These are phyloP conservation scores for Varanus salvator DNA, from an alignment of 2,113 vertebrate species.

Conservation along the genomic window DNA sequence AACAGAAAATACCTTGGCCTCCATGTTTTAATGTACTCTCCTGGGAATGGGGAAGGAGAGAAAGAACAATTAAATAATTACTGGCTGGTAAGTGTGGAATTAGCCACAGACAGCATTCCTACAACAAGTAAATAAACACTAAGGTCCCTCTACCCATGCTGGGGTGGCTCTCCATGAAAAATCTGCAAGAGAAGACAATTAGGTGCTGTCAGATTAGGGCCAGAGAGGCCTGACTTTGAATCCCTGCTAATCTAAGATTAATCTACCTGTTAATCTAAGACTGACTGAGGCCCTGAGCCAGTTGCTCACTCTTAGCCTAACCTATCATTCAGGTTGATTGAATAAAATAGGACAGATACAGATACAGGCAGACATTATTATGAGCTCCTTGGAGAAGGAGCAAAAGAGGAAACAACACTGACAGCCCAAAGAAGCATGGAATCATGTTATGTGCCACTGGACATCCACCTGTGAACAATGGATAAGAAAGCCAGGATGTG, in stretches of 20 bases:
- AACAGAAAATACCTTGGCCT: constrained; percentile 94
- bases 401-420: not conserved
- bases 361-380: not conserved
- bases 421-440: not conserved
- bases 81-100: not conserved
- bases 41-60: constrained; percentile 68
- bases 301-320: not conserved
- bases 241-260: not conserved
- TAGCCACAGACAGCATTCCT: constrained; percentile 20
- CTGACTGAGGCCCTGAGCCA: too few species aligned
- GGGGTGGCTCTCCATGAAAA: not conserved
- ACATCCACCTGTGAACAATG: not conserved
- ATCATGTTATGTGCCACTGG: not conserved
- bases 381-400: not conserved
- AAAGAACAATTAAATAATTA: not conserved
- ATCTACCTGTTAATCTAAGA: not conserved
- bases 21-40: constrained; percentile 99
- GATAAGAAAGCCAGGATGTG: not conserved
- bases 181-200: not conserved
- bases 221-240: not conserved
- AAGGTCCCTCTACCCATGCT: too few species aligned
- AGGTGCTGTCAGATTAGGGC: not conserved
- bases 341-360: not conserved
- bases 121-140: not conserved
- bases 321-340: not conserved